Evolutionary conservation across 2,113 vertebrate species (phyloP).

Genomic region (Patagioenas fasciata): DNA sequence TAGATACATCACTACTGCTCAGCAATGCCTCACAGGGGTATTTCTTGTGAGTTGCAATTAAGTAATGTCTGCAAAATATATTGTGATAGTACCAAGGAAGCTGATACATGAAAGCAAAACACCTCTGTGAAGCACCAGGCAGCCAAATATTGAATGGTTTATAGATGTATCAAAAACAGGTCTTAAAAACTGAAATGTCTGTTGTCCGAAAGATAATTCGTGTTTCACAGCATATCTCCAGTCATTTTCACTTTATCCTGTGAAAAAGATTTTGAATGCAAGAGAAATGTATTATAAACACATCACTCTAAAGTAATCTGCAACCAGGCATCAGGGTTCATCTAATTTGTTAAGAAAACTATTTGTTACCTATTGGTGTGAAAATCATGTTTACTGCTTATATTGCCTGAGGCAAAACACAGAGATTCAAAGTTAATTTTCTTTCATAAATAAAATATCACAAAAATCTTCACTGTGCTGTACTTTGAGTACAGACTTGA

Average conservation of each 20-base stretch:
- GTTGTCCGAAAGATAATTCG: not conserved
- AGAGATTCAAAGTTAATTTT: constrained; percentile 72
- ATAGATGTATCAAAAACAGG: not conserved
- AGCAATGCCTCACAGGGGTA: not conserved
- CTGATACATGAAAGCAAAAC: not conserved
- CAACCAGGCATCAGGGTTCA: constrained; percentile 63
- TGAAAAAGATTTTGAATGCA: constrained; percentile 31
- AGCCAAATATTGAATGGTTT: not conserved
- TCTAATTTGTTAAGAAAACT: constrained; percentile 73
- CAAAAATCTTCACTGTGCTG: not conserved
- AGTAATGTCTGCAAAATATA: not conserved
- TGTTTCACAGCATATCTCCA: not conserved
- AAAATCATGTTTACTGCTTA: constrained; percentile 68
- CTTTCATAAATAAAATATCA: constrained; percentile 67
- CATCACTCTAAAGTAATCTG: constrained; percentile 32
- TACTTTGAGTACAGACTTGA: not conserved
- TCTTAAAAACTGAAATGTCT: not conserved
- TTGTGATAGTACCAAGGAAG: not conserved
- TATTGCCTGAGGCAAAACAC: constrained; percentile 62
- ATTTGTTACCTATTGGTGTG: constrained; percentile 70
- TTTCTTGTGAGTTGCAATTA: not conserved
- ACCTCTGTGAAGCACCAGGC: not conserved
- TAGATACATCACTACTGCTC: not conserved
- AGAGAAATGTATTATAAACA: constrained; percentile 16
- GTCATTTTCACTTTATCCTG: constrained; percentile 29